These are phyloP conservation scores for Sardinella longiceps DNA, from an alignment of 2,797 vertebrate species.

Conservation along the genomic window DNA sequence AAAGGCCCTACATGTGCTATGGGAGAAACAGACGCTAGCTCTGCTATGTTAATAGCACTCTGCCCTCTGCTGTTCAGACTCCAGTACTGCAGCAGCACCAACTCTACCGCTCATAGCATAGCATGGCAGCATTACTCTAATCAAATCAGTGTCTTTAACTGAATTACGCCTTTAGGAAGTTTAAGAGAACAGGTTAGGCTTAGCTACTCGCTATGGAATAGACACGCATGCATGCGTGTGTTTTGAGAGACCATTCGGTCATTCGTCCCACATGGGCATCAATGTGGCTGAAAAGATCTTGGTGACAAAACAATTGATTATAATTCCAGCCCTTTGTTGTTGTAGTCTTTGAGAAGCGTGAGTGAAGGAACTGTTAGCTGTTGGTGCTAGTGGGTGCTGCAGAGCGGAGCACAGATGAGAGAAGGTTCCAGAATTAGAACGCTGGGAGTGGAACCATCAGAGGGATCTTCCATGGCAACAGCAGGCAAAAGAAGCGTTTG, in stretches of 20 bases:
- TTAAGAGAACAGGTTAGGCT: no score
- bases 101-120: background rate
- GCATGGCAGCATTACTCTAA: background rate
- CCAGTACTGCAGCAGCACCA: background rate
- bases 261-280: background rate
- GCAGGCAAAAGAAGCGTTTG: background rate
- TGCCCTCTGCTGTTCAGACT: slow-evolving; percentile 40
- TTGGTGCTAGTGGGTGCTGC: no score
- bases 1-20: background rate
- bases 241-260: no score
- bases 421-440: background rate
- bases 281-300: background rate
- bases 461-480: background rate
- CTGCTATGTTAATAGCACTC: background rate
- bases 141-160: background rate
- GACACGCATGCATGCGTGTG: no score
- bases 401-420: background rate
- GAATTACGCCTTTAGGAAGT: no score
- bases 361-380: no score
- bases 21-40: background rate
- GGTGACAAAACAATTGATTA: background rate
- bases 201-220: no score
- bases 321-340: background rate
- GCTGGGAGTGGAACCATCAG: background rate
- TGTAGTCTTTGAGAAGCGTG: no score